These are phyloP conservation scores for Desmodus rotundus DNA, from an alignment of 2,113 vertebrate genomes.

Conservation along the genomic window DNA sequence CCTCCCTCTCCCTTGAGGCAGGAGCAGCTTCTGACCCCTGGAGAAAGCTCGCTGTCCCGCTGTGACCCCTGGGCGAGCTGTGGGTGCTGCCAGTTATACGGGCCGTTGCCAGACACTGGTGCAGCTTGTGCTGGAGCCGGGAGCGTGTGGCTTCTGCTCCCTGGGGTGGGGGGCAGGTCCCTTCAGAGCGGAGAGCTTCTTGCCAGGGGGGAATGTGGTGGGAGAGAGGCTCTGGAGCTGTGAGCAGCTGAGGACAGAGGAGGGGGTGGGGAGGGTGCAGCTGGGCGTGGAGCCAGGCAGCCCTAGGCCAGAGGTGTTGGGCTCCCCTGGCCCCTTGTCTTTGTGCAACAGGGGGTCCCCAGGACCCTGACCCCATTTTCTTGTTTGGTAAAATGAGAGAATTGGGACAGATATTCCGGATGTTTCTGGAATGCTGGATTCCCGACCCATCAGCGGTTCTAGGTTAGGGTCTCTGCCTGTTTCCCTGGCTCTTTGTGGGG, in stretches of 20 bases:
- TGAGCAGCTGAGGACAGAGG: neutral
- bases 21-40: neutral
- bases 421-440: neutral
- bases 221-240: neutral
- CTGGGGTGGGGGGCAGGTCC: neutral
- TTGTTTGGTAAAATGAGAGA: neutral
- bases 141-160: neutral
- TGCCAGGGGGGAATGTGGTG: neutral
- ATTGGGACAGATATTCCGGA: neutral
- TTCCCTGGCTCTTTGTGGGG: neutral
- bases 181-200: neutral
- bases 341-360: neutral
- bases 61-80: accelerated
- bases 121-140: neutral
- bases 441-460: accelerated
- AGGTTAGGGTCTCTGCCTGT: neutral
- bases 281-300: accelerated
- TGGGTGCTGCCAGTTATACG: accelerated
- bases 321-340: neutral
- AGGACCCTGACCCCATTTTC: accelerated
- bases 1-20: neutral
- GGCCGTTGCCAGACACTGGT: accelerated
- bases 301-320: accelerated
- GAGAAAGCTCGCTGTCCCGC: neutral
- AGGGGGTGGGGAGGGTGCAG: neutral